A percentile compares a stretch with the other conserved stretches of the same genome.
Conservation (phyloP, 2,797 vertebrate species). For the Labeo calbasu region DNA sequence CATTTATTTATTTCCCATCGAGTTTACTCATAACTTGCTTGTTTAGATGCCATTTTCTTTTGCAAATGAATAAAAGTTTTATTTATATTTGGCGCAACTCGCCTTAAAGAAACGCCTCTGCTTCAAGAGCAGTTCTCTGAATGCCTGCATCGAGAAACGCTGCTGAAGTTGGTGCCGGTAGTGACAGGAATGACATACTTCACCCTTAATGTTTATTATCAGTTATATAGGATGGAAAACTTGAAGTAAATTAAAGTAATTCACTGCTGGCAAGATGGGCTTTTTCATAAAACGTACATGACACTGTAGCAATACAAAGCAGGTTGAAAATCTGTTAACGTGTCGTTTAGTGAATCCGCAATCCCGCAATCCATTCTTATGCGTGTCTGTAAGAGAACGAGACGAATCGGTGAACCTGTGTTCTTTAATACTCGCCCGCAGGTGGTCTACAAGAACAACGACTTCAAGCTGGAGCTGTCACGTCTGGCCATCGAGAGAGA, state of each 20-base stretch:
- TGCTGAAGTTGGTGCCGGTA: not conserved
- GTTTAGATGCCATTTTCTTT: not conserved
- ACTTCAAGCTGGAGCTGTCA: slow-evolving; percentile 93
- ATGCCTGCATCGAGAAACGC: not conserved
- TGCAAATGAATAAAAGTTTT: not conserved
- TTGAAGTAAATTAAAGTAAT: no score
- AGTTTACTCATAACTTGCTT: not conserved
- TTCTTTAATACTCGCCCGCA: slow-evolving; percentile 54
- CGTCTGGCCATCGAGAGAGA: slow-evolving; percentile 89
- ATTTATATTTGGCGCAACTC: not conserved
- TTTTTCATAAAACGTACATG: not conserved
- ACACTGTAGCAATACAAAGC: no score
- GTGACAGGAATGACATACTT: not conserved
- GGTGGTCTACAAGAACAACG: slow-evolving; percentile 97
- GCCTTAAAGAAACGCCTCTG: not conserved
- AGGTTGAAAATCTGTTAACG: no score
- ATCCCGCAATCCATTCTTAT: no score
- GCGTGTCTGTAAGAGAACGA: not conserved
- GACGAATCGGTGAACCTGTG: not conserved
- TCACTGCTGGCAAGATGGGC: not conserved
- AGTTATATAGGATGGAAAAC: not conserved
- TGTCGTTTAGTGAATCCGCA: no score
- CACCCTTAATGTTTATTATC: not conserved
- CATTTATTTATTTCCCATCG: not conserved
- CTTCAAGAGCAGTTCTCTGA: not conserved